Conservation (phyloP, 1,140 invertebrate genomes). For the Catajapyx aquilonaris region DNA sequence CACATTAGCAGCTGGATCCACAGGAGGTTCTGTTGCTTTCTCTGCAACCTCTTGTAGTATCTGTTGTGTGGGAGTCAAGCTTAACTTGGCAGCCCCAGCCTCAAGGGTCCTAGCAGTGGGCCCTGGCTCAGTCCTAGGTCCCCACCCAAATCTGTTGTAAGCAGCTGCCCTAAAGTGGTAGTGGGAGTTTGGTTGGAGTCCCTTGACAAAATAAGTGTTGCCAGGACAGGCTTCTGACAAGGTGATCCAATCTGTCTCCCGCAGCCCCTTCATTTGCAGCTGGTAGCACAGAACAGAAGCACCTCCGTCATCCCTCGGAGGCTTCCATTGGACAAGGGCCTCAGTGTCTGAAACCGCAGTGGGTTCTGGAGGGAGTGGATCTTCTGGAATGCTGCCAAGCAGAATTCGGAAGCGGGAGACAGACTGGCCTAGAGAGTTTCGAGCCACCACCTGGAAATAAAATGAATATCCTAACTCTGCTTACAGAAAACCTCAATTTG, state of each 20-base stretch:
- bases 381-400: conserved; percentile 44
- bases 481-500: conserved; percentile 25
- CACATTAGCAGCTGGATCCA: no score
- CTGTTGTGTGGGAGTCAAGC: no score
- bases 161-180: conserved; percentile 80
- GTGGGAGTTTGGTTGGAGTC: conserved; percentile 48
- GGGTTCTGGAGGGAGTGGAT: conserved; percentile 72
- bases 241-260: conserved; percentile 17
- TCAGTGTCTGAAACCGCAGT: conserved; percentile 61
- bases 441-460: neutral
- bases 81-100: no score
- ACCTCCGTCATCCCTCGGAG: conserved; percentile 63
- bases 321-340: conserved; percentile 70
- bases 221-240: conserved; percentile 19
- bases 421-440: neutral
- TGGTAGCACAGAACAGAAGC: conserved; percentile 62
- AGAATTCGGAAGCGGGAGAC: conserved; percentile 30
- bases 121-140: conserved; percentile 52
- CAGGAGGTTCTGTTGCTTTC: no score
- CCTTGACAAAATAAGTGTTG: conserved; percentile 43
- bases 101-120: conserved; percentile 41
- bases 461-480: no score
- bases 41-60: no score
- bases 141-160: conserved; percentile 83
- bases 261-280: conserved; percentile 48